Evolutionary conservation across 30 jellyfish, hydroid and myxozoan genomes (phyloP).

Genomic region (Aurelia coerulea): DNA sequence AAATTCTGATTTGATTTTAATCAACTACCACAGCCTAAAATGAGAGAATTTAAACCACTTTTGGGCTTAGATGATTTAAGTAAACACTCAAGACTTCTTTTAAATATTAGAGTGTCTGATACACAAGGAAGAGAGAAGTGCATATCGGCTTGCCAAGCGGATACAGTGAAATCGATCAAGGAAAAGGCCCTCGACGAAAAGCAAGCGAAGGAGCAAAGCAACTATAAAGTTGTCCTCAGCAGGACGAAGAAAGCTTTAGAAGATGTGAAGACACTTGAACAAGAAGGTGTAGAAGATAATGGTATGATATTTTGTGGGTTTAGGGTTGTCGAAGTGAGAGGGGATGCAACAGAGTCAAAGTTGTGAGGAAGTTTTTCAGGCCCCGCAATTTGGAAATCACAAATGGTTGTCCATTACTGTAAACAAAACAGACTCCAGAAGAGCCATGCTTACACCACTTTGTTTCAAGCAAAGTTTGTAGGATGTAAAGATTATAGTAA

Average conservation of each 20-base stretch:
- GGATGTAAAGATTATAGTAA: no score
- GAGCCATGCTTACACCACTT: no score
- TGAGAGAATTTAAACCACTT: slow-evolving; percentile 94
- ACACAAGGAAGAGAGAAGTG: slow-evolving; percentile 80
- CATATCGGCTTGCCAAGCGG: slow-evolving; percentile 79
- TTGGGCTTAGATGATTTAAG: slow-evolving; percentile 87
- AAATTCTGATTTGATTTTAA: no score
- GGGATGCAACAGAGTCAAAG: no score
- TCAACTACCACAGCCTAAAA: slow-evolving; percentile 1
- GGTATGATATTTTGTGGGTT: slow-evolving; percentile 44
- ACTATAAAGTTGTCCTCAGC: slow-evolving; percentile 67
- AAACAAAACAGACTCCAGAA: no score
- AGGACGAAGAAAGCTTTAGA: slow-evolving; percentile 82
- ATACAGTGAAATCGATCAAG: slow-evolving; percentile 77
- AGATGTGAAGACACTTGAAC: slow-evolving; percentile 88
- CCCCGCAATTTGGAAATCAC: no score
- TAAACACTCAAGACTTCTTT: slow-evolving; percentile 74
- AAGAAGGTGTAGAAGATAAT: slow-evolving; percentile 91
- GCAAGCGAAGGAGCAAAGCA: slow-evolving; percentile 81
- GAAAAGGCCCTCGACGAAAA: slow-evolving; percentile 90
- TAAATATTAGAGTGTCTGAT: slow-evolving; percentile 72
- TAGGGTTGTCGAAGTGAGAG: no score
- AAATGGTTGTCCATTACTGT: no score
- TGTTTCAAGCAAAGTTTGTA: no score
- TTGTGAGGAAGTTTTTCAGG: no score